phyloP scores from a whole-genome alignment of 2,113 vertebrate genomes.

The Ceratotherium simum region DNA sequence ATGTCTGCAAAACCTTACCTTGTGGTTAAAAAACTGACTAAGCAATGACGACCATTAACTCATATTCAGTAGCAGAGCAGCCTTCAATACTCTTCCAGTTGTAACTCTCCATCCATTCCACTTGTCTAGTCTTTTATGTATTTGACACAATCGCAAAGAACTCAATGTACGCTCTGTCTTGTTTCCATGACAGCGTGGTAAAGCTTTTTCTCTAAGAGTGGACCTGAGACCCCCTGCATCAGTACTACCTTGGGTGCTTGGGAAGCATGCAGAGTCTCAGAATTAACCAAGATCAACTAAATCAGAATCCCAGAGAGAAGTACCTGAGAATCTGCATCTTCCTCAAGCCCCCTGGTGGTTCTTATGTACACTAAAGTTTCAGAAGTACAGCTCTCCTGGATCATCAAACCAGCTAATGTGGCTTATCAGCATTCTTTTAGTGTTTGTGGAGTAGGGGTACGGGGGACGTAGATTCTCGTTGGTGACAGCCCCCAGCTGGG shows the following conservation, averaged over 20 bases:
- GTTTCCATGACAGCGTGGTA: neutral
- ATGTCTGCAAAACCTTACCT: neutral
- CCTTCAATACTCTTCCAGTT: neutral
- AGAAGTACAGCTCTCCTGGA: neutral
- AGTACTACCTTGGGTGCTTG: no score
- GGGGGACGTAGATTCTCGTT: neutral
- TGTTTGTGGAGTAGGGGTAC: accelerated
- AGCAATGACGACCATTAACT: neutral
- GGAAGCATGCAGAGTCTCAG: neutral
- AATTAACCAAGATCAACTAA: neutral
- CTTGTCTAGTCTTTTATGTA: neutral
- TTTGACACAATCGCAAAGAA: neutral
- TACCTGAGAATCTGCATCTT: neutral
- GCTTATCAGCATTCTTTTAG: neutral
- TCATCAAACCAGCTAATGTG: neutral
- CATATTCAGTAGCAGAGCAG: neutral
- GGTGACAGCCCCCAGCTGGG: neutral
- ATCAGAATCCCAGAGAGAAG: neutral
- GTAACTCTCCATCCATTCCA: neutral
- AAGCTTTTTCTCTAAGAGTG: neutral
- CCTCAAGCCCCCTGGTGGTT: neutral
- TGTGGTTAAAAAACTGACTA: neutral
- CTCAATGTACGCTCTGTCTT: neutral
- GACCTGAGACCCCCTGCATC: neutral
- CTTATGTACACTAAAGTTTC: neutral